phyloP scores from a whole-genome alignment of 2,888 invertebrate species.

The Blomia tropicalis region DNA sequence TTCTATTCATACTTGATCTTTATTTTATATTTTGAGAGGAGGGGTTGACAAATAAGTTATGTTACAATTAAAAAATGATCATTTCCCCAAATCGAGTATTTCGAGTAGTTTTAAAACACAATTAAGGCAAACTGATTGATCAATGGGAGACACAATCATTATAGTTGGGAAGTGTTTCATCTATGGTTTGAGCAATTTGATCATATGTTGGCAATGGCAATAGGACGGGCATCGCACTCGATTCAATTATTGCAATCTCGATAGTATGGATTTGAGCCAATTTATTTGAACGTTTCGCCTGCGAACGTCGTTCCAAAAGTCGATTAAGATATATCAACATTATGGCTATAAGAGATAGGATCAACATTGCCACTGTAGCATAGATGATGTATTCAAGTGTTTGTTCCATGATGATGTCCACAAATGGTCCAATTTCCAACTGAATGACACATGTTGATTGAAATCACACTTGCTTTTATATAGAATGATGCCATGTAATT shows the following conservation, averaged over 20 bases:
- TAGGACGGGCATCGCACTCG: not conserved
- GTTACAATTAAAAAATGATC: too few relatives aligned
- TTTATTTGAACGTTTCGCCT: not conserved
- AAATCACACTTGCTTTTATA: too few relatives aligned
- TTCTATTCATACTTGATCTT: too few relatives aligned
- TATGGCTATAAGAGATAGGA: not conserved
- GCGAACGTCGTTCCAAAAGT: not conserved
- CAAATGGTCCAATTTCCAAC: not conserved
- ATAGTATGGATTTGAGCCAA: not conserved
- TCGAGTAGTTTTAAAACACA: too few relatives aligned
- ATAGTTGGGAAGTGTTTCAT: too few relatives aligned
- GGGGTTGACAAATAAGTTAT: too few relatives aligned
- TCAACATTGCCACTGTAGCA: not conserved
- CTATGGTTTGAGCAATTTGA: not conserved
- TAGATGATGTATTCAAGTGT: not conserved
- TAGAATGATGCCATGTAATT: too few relatives aligned
- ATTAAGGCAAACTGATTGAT: too few relatives aligned
- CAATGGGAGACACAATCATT: too few relatives aligned
- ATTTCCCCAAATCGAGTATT: too few relatives aligned
- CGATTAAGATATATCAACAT: not conserved
- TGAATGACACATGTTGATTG: not conserved
- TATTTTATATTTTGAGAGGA: too few relatives aligned
- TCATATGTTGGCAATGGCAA: not conserved
- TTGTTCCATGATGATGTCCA: conserved; percentile 2
- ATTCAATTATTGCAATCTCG: not conserved